Percentiles rank a stretch among this genome's conserved stretches.
phyloP scores from a whole-genome alignment of 2,797 vertebrate species.

The Gallinago nigripennis region DNA sequence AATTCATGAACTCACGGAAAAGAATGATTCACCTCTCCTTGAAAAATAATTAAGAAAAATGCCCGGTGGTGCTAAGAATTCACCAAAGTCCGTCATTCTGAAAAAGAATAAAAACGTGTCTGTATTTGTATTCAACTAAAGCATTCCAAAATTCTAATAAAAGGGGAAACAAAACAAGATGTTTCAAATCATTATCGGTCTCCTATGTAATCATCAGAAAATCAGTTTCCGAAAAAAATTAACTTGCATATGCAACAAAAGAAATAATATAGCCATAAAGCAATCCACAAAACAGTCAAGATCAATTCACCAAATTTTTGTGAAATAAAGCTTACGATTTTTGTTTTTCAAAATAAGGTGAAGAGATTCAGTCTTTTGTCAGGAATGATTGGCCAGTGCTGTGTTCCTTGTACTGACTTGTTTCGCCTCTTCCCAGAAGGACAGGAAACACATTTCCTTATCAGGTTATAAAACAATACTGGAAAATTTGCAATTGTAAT shows the following conservation, averaged over 20 bases:
- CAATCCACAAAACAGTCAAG: background rate
- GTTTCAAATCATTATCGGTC: background rate
- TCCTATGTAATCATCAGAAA: background rate
- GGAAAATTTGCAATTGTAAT: constrained; percentile 27
- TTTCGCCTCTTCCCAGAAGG: background rate
- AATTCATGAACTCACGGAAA: constrained; percentile 46
- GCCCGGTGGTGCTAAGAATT: background rate
- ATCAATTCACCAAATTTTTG: background rate
- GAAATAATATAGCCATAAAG: background rate
- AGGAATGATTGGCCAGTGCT: background rate
- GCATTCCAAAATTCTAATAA: background rate
- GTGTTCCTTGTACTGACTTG: background rate
- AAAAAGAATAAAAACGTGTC: background rate
- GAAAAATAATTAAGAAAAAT: constrained; percentile 46
- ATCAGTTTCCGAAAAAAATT: background rate
- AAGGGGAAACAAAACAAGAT: background rate
- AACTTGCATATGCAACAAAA: background rate
- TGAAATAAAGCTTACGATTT: background rate
- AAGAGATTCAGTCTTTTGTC: background rate
- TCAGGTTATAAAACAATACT: background rate
- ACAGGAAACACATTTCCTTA: background rate
- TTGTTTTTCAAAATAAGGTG: background rate
- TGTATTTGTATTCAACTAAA: background rate
- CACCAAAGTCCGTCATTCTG: background rate
- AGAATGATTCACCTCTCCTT: constrained; percentile 20